A percentile compares a stretch with the other conserved stretches of the same genome.
phyloP scores from a whole-genome alignment of 1,140 invertebrate species.

The Zophobas morio region DNA sequence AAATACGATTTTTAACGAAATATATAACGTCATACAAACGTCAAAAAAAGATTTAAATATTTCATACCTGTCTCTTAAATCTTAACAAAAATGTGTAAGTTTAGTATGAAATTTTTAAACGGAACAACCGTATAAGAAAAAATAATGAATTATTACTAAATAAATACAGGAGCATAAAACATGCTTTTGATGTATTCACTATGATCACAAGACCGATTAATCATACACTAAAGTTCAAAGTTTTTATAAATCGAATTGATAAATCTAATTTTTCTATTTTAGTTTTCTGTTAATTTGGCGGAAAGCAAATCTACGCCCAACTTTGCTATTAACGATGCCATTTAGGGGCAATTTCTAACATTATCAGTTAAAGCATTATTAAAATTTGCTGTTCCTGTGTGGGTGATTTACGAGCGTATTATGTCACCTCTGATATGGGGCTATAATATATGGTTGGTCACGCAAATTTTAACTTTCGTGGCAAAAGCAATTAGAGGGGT shows the following conservation, averaged over 20 bases:
- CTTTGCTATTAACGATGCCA: slow-evolving; percentile 15
- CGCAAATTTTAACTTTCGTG: slow-evolving; percentile 34
- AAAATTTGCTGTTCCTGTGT: slow-evolving; percentile 29
- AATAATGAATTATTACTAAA: background rate
- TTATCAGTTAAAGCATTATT: slow-evolving; percentile 27
- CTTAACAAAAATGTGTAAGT: no score
- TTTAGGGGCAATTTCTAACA: slow-evolving; percentile 6
- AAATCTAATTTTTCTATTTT: no score
- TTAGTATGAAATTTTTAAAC: background rate
- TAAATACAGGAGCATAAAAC: no score
- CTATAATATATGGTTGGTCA: slow-evolving; percentile 32
- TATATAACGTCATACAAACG: no score
- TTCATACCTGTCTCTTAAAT: no score
- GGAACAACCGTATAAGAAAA: background rate
- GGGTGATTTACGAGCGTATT: slow-evolving; percentile 31
- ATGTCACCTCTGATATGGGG: slow-evolving; percentile 29
- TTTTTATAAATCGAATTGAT: no score
- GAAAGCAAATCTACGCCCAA: background rate
- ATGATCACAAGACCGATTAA: background rate
- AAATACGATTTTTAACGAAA: no score
- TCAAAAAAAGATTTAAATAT: no score
- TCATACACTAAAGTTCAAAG: background rate
- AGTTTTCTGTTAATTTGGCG: no score
- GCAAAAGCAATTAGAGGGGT: slow-evolving; percentile 5
- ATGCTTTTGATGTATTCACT: background rate